phyloP scores from a whole-genome alignment of 2,888 invertebrate species.

The Tenthredo distinguenda region DNA sequence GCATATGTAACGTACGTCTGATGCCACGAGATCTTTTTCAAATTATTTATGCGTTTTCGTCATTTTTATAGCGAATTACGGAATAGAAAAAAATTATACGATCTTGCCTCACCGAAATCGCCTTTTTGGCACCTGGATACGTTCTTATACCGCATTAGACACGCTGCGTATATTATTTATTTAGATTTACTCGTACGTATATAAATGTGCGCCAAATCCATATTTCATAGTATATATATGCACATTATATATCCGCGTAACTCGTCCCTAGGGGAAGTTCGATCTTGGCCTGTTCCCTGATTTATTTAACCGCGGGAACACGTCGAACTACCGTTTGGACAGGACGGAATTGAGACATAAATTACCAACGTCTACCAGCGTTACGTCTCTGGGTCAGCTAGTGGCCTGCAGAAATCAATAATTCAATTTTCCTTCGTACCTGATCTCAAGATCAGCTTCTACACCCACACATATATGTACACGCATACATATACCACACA shows the following conservation, averaged over 20 bases:
- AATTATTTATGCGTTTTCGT: no score
- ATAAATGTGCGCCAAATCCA: neutral
- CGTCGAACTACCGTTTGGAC: neutral
- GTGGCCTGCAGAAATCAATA: conserved; percentile 24
- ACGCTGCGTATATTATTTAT: neutral
- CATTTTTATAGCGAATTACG: no score
- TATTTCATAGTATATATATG: neutral
- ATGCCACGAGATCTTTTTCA: no score
- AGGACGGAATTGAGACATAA: conserved; percentile 35
- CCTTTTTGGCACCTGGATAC: no score
- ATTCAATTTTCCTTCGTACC: neutral
- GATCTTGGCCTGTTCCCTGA: neutral
- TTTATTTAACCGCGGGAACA: conserved; percentile 1
- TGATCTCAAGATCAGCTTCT: neutral
- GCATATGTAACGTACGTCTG: no score
- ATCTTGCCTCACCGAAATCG: no score
- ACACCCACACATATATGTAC: neutral
- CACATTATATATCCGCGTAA: neutral
- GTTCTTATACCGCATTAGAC: no score
- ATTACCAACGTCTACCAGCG: conserved; percentile 2
- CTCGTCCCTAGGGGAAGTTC: neutral
- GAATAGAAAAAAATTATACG: no score
- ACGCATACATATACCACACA: neutral
- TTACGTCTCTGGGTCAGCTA: neutral
- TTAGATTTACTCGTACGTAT: neutral